phyloP scores from a whole-genome alignment of 2,888 invertebrate species.

The Rotaria socialis region DNA sequence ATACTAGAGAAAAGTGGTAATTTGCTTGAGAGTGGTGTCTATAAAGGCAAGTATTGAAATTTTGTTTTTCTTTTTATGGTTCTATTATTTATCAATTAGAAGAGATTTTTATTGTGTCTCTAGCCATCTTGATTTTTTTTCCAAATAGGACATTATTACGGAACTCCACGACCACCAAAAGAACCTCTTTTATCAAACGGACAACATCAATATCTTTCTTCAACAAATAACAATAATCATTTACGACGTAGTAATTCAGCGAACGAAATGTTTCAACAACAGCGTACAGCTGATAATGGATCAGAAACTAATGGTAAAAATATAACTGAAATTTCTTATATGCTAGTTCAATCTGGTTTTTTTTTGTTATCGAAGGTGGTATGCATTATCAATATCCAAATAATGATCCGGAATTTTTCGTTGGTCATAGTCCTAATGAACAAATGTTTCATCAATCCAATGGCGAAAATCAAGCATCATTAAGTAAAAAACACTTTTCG shows the following conservation, averaged over 20 bases:
- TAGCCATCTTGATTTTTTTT: background rate
- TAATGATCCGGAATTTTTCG: conserved; percentile 35
- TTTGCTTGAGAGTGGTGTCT: conserved; percentile 66
- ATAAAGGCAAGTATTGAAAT: conserved; percentile 59
- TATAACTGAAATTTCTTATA: background rate
- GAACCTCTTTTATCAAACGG: background rate
- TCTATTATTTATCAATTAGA: background rate
- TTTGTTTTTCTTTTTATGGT: background rate
- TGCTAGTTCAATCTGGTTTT: too few species aligned
- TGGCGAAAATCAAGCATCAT: background rate
- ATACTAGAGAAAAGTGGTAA: conserved; percentile 64
- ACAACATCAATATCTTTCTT: background rate
- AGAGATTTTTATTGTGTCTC: background rate
- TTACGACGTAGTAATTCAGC: conserved; percentile 33
- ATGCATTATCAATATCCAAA: conserved; percentile 4
- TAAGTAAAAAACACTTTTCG: background rate
- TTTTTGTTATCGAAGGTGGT: background rate
- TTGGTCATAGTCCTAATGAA: conserved; percentile 14
- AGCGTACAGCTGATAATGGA: background rate
- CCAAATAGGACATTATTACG: conserved; percentile 63
- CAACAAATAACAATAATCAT: background rate
- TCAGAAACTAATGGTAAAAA: background rate
- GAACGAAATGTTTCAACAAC: conserved; percentile 35
- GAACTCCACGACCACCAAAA: conserved; percentile 64
- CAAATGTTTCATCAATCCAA: background rate